Percentiles rank a stretch among this genome's conserved stretches.
phyloP scores from a whole-genome alignment of 2,797 vertebrate genomes.

The Acrossocheilus fasciatus region DNA sequence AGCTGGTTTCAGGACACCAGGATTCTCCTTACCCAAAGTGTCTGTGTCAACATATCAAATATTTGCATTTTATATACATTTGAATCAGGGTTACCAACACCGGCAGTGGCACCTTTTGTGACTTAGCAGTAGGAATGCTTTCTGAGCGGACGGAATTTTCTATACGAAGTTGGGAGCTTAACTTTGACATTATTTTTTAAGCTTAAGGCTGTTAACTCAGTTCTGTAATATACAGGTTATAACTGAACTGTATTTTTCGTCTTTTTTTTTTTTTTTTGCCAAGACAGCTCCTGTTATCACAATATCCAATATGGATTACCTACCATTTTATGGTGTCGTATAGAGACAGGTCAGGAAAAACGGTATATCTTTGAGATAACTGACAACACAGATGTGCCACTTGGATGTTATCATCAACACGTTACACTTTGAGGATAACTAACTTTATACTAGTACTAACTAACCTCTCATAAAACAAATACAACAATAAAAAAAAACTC shows the following conservation, averaged over 20 bases:
- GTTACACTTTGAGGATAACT: conserved; percentile 36
- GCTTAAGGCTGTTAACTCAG: conserved; percentile 54
- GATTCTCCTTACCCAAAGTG: conserved; percentile 76
- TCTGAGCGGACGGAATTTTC: conserved; percentile 75
- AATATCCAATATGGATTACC: conserved; percentile 99
- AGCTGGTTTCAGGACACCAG: conserved; percentile 49
- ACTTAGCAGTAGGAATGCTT: conserved; percentile 79
- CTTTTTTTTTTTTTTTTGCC: conserved; percentile 55
- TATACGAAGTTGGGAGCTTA: conserved; percentile 63
- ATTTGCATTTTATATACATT: conserved; percentile 61
- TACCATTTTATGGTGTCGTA: conserved; percentile 77
- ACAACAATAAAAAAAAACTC: conserved; percentile 28
- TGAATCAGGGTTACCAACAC: conserved; percentile 72
- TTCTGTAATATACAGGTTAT: conserved; percentile 83
- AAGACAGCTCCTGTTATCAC: conserved; percentile 75
- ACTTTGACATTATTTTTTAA: conserved; percentile 32
- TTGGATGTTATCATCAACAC: conserved; percentile 54
- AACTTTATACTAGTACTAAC: conserved; percentile 21
- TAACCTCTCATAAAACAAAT: conserved; percentile 49
- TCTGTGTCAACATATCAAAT: conserved; percentile 71
- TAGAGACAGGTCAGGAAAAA: conserved; percentile 59
- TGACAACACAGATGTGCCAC: conserved; percentile 48
- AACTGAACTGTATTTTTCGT: conserved; percentile 67
- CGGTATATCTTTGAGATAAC: conserved; percentile 59
- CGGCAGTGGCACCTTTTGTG: conserved; percentile 73